Conservation (phyloP, 2,888 invertebrate species). For the Diadromus collaris region DNA sequence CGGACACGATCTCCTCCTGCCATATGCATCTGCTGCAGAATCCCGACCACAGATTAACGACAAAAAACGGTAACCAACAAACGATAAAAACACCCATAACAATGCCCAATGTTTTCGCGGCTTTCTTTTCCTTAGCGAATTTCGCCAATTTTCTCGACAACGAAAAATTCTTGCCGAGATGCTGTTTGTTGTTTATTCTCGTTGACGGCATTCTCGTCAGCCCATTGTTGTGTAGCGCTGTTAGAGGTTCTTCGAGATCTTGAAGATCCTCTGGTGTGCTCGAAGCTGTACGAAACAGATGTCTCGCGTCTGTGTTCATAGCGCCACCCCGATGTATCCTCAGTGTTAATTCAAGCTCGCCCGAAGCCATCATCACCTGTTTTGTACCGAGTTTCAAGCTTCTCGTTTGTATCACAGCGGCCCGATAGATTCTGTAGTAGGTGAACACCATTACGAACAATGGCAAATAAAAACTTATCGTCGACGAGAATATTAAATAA, state of each 20-base stretch:
- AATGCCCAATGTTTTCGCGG: slow-evolving; percentile 97
- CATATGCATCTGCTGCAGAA: slow-evolving; percentile 94
- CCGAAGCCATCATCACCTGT: slow-evolving; percentile 92
- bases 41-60: slow-evolving; percentile 95
- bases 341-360: slow-evolving; percentile 93
- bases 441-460: slow-evolving; percentile 99
- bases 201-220: slow-evolving; percentile 86
- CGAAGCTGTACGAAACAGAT: slow-evolving; percentile 77
- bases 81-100: slow-evolving; percentile 98
- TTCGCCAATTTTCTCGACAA: slow-evolving; percentile 96
- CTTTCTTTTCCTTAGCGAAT: slow-evolving; percentile 98
- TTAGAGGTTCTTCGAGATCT: slow-evolving; percentile 87
- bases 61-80: slow-evolving; percentile 99
- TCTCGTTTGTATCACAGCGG: slow-evolving; percentile 95
- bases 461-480: slow-evolving; percentile 98
- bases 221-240: slow-evolving; percentile 90
- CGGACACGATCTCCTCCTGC: slow-evolving; percentile 93
- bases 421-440: slow-evolving; percentile 97
- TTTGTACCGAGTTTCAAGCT: slow-evolving; percentile 96
- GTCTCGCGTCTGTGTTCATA: slow-evolving; percentile 78
- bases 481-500: slow-evolving; percentile 98
- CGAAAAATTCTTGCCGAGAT: slow-evolving; percentile 94
- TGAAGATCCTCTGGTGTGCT: slow-evolving; percentile 76
- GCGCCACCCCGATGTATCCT: slow-evolving; percentile 97
- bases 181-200: slow-evolving; percentile 84